phyloP scores from a whole-genome alignment of 2,888 invertebrate genomes.

The Colletes collaris region DNA sequence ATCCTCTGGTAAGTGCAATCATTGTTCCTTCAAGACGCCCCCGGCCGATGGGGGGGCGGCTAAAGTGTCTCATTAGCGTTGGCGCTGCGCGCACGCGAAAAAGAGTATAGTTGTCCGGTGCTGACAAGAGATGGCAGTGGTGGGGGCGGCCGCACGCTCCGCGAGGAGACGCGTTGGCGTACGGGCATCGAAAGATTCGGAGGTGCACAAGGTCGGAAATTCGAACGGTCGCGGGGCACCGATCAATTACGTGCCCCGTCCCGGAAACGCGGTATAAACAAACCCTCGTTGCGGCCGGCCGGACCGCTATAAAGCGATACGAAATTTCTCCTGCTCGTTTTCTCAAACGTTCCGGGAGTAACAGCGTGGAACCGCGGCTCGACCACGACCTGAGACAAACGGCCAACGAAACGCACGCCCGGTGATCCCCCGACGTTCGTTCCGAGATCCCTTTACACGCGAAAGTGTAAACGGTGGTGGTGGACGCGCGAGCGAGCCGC shows the following conservation, averaged over 20 bases:
- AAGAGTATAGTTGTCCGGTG: slow-evolving; percentile 4
- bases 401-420: slow-evolving; percentile 68
- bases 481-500: slow-evolving; percentile 67
- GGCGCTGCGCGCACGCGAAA: slow-evolving; percentile 1
- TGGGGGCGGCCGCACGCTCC: not conserved
- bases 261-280: slow-evolving; percentile 47
- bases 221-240: slow-evolving; percentile 21
- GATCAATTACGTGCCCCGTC: slow-evolving; percentile 44
- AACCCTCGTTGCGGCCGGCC: slow-evolving; percentile 47
- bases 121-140: not conserved
- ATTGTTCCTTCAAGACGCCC: no score
- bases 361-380: slow-evolving; percentile 66
- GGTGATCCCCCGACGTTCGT: slow-evolving; percentile 53
- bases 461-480: slow-evolving; percentile 77
- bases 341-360: slow-evolving; percentile 56
- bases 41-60: no score
- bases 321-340: slow-evolving; percentile 56
- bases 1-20: no score
- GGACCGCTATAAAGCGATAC: slow-evolving; percentile 53
- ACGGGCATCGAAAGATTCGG: slow-evolving; percentile 1
- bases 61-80: not conserved
- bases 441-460: slow-evolving; percentile 65
- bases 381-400: slow-evolving; percentile 77
- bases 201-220: slow-evolving; percentile 1
- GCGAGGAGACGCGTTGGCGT: not conserved